A percentile compares a stretch with the other conserved stretches of the same genome.
These are phyloP conservation scores for Aythya baeri DNA, from an alignment of 2,113 vertebrate genomes.

Conservation along the genomic window DNA sequence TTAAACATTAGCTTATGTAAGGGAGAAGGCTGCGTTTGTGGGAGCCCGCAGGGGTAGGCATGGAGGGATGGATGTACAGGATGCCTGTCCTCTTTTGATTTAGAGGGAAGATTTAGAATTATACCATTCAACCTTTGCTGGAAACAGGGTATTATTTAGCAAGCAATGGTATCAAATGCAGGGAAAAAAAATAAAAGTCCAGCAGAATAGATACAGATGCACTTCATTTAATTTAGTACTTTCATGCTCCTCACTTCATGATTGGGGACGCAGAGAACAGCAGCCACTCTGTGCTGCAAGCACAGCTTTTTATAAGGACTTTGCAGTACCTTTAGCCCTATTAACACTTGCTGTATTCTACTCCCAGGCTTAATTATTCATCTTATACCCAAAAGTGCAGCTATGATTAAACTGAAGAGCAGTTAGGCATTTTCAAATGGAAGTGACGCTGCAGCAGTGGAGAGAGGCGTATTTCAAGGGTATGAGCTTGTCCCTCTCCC, in stretches of 20 bases:
- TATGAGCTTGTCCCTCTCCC: slow-evolving; percentile 13
- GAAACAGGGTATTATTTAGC: background rate
- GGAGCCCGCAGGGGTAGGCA: background rate
- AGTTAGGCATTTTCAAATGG: slow-evolving; percentile 45
- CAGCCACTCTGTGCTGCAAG: slow-evolving; percentile 42
- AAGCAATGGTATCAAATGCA: background rate
- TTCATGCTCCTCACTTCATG: background rate
- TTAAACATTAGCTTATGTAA: background rate
- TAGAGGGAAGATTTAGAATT: background rate
- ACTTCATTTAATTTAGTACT: slow-evolving; percentile 50
- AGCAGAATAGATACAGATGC: slow-evolving; percentile 8
- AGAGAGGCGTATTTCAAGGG: background rate
- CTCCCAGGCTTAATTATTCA: slow-evolving; percentile 70
- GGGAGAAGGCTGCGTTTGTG: background rate
- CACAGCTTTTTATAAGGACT: slow-evolving; percentile 57
- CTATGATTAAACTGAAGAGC: slow-evolving; percentile 66
- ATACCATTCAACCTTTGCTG: background rate
- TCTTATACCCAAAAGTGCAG: slow-evolving; percentile 64
- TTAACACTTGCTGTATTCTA: slow-evolving; percentile 60
- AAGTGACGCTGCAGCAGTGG: background rate
- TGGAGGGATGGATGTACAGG: background rate
- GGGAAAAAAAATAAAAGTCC: background rate
- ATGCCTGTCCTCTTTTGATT: background rate
- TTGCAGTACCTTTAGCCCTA: slow-evolving; percentile 57
- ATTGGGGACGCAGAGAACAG: background rate